Conservation (phyloP, 1,140 invertebrate species). For the Micrasema longulum region DNA sequence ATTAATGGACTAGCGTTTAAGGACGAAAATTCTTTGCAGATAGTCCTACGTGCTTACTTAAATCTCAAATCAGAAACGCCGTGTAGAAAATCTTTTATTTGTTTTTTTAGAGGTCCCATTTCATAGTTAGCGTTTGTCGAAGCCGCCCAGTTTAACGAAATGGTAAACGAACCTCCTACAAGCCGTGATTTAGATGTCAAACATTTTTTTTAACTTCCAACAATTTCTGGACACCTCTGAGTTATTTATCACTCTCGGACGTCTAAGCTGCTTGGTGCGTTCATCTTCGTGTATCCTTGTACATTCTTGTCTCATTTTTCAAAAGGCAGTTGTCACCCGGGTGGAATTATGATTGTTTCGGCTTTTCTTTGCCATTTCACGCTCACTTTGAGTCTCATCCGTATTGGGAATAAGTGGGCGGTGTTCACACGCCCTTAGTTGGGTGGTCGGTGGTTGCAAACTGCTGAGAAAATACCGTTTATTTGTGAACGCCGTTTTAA, state of each 20-base stretch:
- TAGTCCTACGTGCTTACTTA: constrained; percentile 40
- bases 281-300: background rate
- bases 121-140: constrained; percentile 48
- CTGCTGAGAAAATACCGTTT: constrained; percentile 23
- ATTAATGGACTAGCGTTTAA: background rate
- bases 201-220: constrained; percentile 41
- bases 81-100: constrained; percentile 52
- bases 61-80: too few species aligned
- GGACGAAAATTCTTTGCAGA: constrained; percentile 1
- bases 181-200: constrained; percentile 53
- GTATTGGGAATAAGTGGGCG: constrained; percentile 38
- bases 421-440: constrained; percentile 42
- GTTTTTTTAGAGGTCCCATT: constrained; percentile 51
- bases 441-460: constrained; percentile 40
- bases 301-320: constrained; percentile 38
- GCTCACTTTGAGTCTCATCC: constrained; percentile 38
- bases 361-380: constrained; percentile 47
- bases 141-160: constrained; percentile 35
- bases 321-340: constrained; percentile 46
- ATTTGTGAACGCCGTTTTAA: background rate
- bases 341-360: constrained; percentile 48
- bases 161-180: constrained; percentile 38
- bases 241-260: constrained; percentile 51
- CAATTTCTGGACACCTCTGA: constrained; percentile 43
- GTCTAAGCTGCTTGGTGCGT: constrained; percentile 4